Evolutionary conservation across 2,888 invertebrate species (phyloP), one percentile per base, ranked within the genome.

Genomic region (Trichopria drosophilae): DNA sequence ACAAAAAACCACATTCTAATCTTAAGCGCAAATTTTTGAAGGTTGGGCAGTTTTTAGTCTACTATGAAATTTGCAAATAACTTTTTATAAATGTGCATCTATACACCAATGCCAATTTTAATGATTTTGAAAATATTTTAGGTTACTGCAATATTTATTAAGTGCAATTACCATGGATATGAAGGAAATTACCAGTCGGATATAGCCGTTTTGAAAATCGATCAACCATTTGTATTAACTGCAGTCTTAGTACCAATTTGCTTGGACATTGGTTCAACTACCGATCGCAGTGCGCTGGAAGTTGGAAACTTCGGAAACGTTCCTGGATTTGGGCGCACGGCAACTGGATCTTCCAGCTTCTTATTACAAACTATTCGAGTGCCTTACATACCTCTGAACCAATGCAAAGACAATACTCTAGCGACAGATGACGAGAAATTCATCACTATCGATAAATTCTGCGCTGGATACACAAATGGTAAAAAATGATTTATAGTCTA

Each of bases 381-480:
- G 10, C 76, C 76, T 15, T 72, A 64, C 36, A 57, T 75, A 9
- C 48, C 69, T 1, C 34, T 55, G 13, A 55, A 31, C 15, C 51
- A 62, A 28, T 76, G 76, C 44, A 66, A 57, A 53, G 24, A 57
- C 1, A 49, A 53, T 3, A 64, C 57, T 22, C n/a, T 20, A 6
- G 44, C 36, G 3, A 20, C 41, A 1, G 55, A 64, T 1, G 65
- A 60, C 18, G 59, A 59, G 45, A 65, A 59, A 16, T 71, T 60
- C 42, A 59, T 75, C 3, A 72, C 75, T 0, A 36, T 45, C 3
- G 75, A 76, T 43, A 76, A 76, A 54, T 73, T 76, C 55, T 76
- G 76, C 47, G 75, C 75, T 15, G 76, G 76, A 3, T 75, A 70
- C 35, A 63, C 56, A n/a, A 76, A 76, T 56, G 75, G 75, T 74